Conservation (phyloP, 2,113 vertebrate species). For the Carlito syrichta region DNA sequence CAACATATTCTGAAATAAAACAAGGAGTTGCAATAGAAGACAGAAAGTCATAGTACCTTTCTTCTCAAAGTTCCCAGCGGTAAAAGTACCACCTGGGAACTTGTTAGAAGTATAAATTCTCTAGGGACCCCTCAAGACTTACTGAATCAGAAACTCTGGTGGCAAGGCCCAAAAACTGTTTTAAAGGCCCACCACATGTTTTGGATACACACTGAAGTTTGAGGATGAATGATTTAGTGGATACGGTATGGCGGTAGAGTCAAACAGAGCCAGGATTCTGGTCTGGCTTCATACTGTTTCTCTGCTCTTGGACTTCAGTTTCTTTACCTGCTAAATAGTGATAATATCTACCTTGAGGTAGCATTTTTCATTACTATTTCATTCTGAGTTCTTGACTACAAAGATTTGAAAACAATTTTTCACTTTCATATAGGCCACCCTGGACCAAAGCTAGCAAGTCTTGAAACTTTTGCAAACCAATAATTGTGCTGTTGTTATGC, state of each 20-base stretch:
- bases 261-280: background rate
- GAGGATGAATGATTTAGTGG: background rate
- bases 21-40: background rate
- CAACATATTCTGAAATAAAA: background rate
- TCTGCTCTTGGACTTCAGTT: background rate
- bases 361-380: background rate
- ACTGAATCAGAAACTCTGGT: background rate
- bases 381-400: background rate
- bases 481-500: background rate
- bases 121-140: background rate
- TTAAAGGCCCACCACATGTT: background rate
- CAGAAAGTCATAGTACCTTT: background rate
- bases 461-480: background rate
- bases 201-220: background rate
- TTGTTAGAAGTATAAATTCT: background rate
- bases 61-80: background rate
- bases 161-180: background rate
- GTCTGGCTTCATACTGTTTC: background rate
- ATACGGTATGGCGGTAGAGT: background rate
- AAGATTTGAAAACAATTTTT: background rate
- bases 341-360: background rate
- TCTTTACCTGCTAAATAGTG: background rate
- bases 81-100: background rate
- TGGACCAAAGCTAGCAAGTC: background rate
- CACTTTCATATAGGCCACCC: background rate